Base-by-base conservation (phyloP, 1,140 invertebrate species). In the Lordiphosa collinella region DNA sequence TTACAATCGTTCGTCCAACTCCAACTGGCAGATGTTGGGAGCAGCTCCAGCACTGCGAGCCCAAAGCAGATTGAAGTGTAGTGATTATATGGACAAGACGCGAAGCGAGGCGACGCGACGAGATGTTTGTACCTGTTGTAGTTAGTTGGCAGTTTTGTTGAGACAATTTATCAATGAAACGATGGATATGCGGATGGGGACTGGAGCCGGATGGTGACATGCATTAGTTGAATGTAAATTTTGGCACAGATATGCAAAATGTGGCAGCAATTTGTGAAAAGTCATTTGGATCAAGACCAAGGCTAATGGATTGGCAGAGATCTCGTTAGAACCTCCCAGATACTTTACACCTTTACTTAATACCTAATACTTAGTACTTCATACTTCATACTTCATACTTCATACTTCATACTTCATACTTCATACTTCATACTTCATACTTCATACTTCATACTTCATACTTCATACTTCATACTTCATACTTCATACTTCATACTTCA, bases 141-240 rank as follows among this genome's bases (percentile, higher is more conserved):
- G 31, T 37, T 53, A 55, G 46, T 49, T 41, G 50, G 36, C 47
- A 46, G 40, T 46, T 32, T 38, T 47, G 25, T 53, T 11, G 35
- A 34, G 52, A 78, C 76, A 82, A 82, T 82, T 82, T 82, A 82
- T 82, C 76, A 82, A 82, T 82, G 71, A 71, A 82, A 82, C 76
- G 76, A 82, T 82, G 67, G 54, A 68, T 75, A 32, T 53, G 51
- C 51, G 50, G 57, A 58, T 71, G 54, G 44, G 4, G 7, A 41
- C 49, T 34, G 35, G 12, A 32, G 22, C 56, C 40, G 36, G 43
- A 25, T 41, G 52, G 22, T 53, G 37, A 44, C 51, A 31, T 40
- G 34, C 53, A 59, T 65, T 65, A 49, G 37, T n/a, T 32, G 52
- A 48, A 78, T 78, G 58, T 59, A 78, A 76, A 78, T 71, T 46